These are phyloP conservation scores for Troglohyphantes excavatus DNA, from an alignment of 2,888 invertebrate species.

Conservation along the genomic window DNA sequence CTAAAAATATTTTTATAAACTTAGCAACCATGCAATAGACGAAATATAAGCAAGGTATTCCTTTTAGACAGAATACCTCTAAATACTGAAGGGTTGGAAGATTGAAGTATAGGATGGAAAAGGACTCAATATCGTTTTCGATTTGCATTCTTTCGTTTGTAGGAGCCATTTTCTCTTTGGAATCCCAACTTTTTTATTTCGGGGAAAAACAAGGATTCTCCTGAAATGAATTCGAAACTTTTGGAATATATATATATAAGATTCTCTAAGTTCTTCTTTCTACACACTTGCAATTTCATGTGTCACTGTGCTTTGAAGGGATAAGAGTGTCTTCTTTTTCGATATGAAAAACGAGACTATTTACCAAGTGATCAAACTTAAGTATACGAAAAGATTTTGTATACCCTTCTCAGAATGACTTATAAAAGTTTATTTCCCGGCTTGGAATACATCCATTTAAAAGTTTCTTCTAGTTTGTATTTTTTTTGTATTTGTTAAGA, in stretches of 20 bases:
- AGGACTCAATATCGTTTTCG: not conserved
- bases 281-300: not conserved
- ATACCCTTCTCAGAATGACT: not conserved
- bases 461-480: not conserved
- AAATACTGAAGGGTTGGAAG: not conserved
- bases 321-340: not conserved
- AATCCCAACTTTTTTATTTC: not conserved
- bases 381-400: not conserved
- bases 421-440: not conserved
- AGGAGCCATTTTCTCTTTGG: not conserved
- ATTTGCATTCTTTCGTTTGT: conserved; percentile 10
- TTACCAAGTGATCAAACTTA: not conserved
- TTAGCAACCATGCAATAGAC: no score
- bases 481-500: not conserved
- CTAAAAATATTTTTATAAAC: no score
- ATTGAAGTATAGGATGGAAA: not conserved
- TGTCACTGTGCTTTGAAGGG: not conserved
- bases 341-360: not conserved
- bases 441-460: not conserved
- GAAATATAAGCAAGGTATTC: no score
- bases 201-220: not conserved
- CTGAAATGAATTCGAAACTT: not conserved
- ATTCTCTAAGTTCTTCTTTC: not conserved
- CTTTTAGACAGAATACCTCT: no score
- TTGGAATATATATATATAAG: not conserved